A percentile compares a stretch with the other conserved stretches of the same genome.
These are phyloP conservation scores for Drosophila acutilabella DNA, from an alignment of 2,888 invertebrate species.

Conservation along the genomic window DNA sequence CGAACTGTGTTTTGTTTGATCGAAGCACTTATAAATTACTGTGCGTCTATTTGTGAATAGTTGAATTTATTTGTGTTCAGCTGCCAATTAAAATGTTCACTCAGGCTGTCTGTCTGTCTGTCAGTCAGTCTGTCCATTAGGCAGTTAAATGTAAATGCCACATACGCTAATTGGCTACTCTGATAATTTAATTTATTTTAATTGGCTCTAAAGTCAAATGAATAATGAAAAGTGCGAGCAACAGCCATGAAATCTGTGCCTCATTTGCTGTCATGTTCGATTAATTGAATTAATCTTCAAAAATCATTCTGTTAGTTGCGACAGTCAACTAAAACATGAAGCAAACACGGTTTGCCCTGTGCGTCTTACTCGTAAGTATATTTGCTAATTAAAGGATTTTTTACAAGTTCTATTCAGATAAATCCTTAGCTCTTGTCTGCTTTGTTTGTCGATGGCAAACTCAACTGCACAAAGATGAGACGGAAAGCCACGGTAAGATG, in stretches of 20 bases:
- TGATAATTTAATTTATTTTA: conserved; percentile 63
- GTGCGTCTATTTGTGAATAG: conserved; percentile 19
- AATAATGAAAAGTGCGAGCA: conserved; percentile 27
- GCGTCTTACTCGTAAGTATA: conserved; percentile 35
- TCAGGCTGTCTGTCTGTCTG: conserved; percentile 9
- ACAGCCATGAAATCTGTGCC: conserved; percentile 34
- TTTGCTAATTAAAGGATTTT: conserved; percentile 7
- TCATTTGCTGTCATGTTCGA: conserved; percentile 33
- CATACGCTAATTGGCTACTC: conserved; percentile 51
- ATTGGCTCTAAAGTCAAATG: conserved; percentile 49
- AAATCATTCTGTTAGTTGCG: conserved; percentile 20
- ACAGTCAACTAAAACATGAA: conserved; percentile 23
- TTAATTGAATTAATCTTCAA: conserved; percentile 42
- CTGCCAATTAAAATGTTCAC: conserved; percentile 52
- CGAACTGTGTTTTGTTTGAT: conserved; percentile 35
- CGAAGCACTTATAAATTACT: conserved; percentile 46
- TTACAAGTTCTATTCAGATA: neutral
- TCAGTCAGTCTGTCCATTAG: conserved; percentile 9
- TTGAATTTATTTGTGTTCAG: conserved; percentile 22
- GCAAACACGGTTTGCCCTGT: neutral
- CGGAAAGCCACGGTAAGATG: conserved; percentile 62
- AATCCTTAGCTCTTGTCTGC: conserved; percentile 26
- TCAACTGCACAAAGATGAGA: conserved; percentile 37
- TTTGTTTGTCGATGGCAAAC: conserved; percentile 13
- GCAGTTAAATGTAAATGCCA: conserved; percentile 28